Base-by-base conservation (phyloP, 2,113 vertebrate species). In the Gasterosteus aculeatus region DNA sequence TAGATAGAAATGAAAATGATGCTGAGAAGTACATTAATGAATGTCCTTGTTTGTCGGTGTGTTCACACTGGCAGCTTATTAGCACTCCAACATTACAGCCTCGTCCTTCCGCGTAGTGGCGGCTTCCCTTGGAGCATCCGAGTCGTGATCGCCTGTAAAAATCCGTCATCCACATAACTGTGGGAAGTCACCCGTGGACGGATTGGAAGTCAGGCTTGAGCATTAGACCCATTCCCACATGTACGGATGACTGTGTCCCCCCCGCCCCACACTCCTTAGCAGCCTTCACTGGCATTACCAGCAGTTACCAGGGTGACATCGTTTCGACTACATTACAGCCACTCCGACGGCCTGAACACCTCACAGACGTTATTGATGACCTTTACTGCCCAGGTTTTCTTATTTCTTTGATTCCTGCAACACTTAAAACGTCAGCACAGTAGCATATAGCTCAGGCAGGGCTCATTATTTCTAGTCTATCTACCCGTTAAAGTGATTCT, bases 281-380 rank as follows among this genome's bases (percentile, higher is more conserved):
- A 72, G 79, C 46, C 54, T 84, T 86, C 83, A 82, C 29, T 73
- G 63, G 78, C 84, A 82, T 88, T 78, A 44, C 76, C 72, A 60
- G 42, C 75, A 46, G 80, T 89, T 76, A 57, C 82, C 22, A 31
- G 35, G 72, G 84, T 41, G 77, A 87, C 66, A 68, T 68, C 56
- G 72, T 19, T 88, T 46, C 33, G 69, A 53, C 77, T 46, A 51
- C 69, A 69, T 82, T 60, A 47, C 39, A 69, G 33, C 63, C 49
- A 56, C 73, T 62, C 47, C 7, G 8, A 61, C 14, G 15, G 22
- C 66, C 57, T 42, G 35, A 59, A 62, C 64, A 67, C 67, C 64
- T 72, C 77, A 16, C 46, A 26, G 22, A 66, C 61, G 76, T 80
- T 82, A 82, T 81, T 87, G 75, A 82, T 51, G 83, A 81, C 77